Conservation (phyloP, 2,113 vertebrate genomes). For the Caracal caracal region DNA sequence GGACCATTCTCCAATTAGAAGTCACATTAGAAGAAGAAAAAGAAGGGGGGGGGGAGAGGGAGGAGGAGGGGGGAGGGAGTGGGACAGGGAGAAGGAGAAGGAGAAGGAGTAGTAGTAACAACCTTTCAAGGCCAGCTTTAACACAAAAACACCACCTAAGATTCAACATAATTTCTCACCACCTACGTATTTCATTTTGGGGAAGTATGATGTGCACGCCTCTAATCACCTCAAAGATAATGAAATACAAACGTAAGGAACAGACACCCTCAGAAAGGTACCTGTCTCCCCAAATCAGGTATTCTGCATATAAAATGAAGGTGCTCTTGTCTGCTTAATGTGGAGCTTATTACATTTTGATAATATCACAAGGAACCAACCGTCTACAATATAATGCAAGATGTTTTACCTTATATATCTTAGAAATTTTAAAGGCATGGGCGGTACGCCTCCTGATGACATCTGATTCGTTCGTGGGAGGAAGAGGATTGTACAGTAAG, state of each 20-base stretch:
- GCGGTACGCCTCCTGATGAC: conserved; percentile 81
- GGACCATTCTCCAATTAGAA: neutral
- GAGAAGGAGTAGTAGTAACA: too few species aligned
- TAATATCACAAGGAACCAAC: conserved; percentile 6
- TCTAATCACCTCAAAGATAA: conserved; percentile 13
- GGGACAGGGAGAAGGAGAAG: too few species aligned
- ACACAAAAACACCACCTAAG: neutral
- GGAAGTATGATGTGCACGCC: neutral
- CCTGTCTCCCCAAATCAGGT: neutral
- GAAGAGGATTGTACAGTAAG: conserved; percentile 89
- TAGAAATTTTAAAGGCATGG: conserved; percentile 96
- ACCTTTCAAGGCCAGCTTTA: neutral
- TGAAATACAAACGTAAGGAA: neutral
- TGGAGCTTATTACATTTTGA: neutral
- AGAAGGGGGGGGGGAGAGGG: too few species aligned
- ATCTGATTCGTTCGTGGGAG: conserved; percentile 88
- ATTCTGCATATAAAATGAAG: neutral
- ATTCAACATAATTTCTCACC: neutral
- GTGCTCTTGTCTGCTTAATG: neutral
- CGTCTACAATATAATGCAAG: neutral
- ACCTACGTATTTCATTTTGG: neutral
- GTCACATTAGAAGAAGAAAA: neutral
- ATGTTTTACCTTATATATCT: conserved; percentile 91
- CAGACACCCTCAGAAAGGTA: neutral
- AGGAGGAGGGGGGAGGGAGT: too few species aligned